phyloP scores from a whole-genome alignment of 2,113 vertebrate genomes.

The Cyanocitta stelleri region DNA sequence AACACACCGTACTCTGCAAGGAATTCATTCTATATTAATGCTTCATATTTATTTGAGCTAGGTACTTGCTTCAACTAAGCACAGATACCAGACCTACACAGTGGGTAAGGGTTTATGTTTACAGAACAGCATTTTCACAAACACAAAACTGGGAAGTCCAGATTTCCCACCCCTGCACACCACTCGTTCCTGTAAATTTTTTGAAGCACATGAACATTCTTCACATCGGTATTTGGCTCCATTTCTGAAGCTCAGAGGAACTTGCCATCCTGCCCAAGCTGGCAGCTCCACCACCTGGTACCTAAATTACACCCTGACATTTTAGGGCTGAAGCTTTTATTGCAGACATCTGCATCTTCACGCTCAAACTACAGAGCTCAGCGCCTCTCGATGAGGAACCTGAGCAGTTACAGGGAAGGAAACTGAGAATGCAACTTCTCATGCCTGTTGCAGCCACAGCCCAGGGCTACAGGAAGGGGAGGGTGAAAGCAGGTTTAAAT shows the following conservation, averaged over 20 bases:
- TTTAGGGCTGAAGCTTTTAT: background rate
- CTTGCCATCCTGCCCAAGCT: background rate
- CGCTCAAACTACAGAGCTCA: background rate
- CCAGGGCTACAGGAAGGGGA: background rate
- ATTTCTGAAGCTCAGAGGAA: background rate
- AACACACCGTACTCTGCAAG: background rate
- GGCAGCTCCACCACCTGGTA: background rate
- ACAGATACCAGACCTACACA: background rate
- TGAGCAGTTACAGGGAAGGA: rapidly evolving
- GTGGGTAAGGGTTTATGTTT: background rate
- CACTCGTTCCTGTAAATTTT: rapidly evolving
- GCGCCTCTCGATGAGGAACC: background rate
- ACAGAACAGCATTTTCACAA: background rate
- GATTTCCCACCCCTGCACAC: background rate
- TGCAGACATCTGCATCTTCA: background rate
- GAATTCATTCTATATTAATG: rapidly evolving
- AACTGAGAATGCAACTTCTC: background rate
- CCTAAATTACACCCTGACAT: background rate
- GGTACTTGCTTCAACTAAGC: background rate
- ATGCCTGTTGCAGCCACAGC: background rate
- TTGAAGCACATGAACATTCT: background rate
- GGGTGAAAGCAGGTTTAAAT: background rate
- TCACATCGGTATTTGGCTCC: background rate
- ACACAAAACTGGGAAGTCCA: background rate
- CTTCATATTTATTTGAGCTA: background rate